A percentile compares a stretch with the other conserved stretches of the same genome.
phyloP scores from a whole-genome alignment of 2,113 vertebrate species.

The Hippocampus abdominalis region DNA sequence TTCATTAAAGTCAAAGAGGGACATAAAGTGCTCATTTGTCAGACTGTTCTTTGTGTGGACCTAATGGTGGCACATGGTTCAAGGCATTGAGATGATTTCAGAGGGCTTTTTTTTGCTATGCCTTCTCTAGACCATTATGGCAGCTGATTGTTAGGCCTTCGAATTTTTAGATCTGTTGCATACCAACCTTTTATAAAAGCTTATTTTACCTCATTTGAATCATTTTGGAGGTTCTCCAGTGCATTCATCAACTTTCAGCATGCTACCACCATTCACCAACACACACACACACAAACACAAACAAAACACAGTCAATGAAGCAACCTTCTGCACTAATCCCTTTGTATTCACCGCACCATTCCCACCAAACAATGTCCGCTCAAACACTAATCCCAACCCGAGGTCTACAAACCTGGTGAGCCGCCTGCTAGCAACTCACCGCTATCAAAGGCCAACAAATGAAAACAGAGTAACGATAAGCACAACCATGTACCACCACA shows the following conservation, averaged over 20 bases:
- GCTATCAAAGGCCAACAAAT: slow-evolving; percentile 21
- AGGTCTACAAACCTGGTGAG: slow-evolving; percentile 53
- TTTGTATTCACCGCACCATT: slow-evolving; percentile 74
- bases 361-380: slow-evolving; percentile 66
- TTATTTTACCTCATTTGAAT: neutral
- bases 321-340: slow-evolving; percentile 69
- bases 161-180: neutral
- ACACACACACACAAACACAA: slow-evolving; percentile 46
- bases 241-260: slow-evolving; percentile 63
- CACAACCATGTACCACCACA: neutral
- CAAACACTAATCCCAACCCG: slow-evolving; percentile 62
- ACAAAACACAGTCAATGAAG: slow-evolving; percentile 58
- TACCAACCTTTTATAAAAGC: neutral
- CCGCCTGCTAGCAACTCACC: slow-evolving; percentile 66
- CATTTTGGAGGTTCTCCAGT: slow-evolving; percentile 25
- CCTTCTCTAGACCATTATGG: slow-evolving; percentile 25
- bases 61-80: slow-evolving; percentile 79
- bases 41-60: slow-evolving; percentile 68
- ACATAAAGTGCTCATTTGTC: slow-evolving; percentile 76
- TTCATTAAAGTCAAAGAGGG: slow-evolving; percentile 80
- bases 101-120: slow-evolving; percentile 23
- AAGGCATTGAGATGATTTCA: slow-evolving; percentile 65
- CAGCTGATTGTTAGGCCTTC: slow-evolving; percentile 6
- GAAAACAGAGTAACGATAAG: slow-evolving; percentile 7
- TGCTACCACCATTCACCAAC: slow-evolving; percentile 21